phyloP scores from a whole-genome alignment of 2,113 vertebrate species.

The Labeo catla region DNA sequence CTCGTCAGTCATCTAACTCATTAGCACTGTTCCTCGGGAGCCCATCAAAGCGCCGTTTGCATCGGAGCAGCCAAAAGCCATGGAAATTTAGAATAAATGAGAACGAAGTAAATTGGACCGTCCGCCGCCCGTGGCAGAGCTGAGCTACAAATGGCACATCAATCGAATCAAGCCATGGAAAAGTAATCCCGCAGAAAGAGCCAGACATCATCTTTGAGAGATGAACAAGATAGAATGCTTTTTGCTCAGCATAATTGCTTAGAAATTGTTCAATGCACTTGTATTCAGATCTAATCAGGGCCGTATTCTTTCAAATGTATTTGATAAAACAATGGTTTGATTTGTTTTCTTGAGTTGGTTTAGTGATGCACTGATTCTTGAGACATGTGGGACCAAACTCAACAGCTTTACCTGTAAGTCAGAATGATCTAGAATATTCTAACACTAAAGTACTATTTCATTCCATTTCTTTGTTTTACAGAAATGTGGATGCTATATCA shows the following conservation, averaged over 20 bases:
- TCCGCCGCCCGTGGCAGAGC: conserved; percentile 68
- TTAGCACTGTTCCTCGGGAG: conserved; percentile 77
- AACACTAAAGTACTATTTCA: background rate
- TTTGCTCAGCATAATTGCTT: conserved; percentile 17
- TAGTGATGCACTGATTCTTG: background rate
- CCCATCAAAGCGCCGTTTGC: conserved; percentile 75
- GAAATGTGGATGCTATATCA: too few relatives aligned
- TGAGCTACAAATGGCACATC: conserved; percentile 72
- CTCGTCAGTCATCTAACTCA: conserved; percentile 75
- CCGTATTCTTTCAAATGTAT: background rate
- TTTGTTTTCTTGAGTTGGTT: conserved; percentile 1
- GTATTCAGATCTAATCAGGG: conserved; percentile 4
- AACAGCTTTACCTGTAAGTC: background rate
- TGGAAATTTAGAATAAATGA: conserved; percentile 77
- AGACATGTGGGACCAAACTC: background rate
- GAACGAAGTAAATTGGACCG: conserved; percentile 77
- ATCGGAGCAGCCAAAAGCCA: conserved; percentile 75
- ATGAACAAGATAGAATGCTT: background rate
- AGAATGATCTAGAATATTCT: background rate
- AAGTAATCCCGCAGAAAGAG: conserved; percentile 58
- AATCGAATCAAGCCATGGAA: conserved; percentile 68
- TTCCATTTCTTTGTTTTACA: too few relatives aligned
- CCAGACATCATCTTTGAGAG: conserved; percentile 26
- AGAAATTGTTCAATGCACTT: background rate
- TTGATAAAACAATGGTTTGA: background rate